Base-by-base conservation (phyloP, 1,140 invertebrate genomes). In the Lysiphlebus fabarum region DNA sequence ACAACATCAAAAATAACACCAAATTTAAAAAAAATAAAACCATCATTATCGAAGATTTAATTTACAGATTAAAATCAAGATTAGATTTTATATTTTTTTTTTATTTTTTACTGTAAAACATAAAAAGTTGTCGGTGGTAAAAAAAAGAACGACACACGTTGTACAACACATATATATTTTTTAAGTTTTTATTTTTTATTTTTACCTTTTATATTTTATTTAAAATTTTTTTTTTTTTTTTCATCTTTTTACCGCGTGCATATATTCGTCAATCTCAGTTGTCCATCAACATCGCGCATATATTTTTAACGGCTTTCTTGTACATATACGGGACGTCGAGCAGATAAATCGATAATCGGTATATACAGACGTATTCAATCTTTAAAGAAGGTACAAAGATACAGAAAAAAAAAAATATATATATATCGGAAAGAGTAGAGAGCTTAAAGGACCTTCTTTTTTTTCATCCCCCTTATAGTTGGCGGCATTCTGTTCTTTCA, bases 311-410 rank as follows among this genome's bases (percentile, higher is more conserved):
- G 12, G 51, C 41, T 36, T 26, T 26, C 17, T 26, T 26, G 49
- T 58, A 2, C 48, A 49, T 40, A 49, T 40, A 51, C 49, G 58
- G 59, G 38, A 55, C 53, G 59, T 59, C 56, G 57, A 58, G 41
- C 40, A 58, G 63, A 69, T 70, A 68, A 74, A 74, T 73, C 69
- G 67, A 68, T 73, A 74, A 75, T 76, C 67, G 62, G 3, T 57
- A 56, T 56, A 54, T 58, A 50, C 42, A 47, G 48, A 12, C 26
- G 9, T 33, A 38, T 17, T 42, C 41, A 43, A 38, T 54, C 4
- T 2, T 34, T 37, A 54, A 26, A 54, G 17, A 26, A 26, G 41
- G 11, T 12, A 8, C 12, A 40, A 10, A n/a, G 47, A 47, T 11
- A 43, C 34, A 12, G 49, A 49, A 5, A 38, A 26, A n/a, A 44